These are phyloP conservation scores for Piscicola geometra DNA, from an alignment of 2,888 invertebrate genomes.

Conservation along the genomic window DNA sequence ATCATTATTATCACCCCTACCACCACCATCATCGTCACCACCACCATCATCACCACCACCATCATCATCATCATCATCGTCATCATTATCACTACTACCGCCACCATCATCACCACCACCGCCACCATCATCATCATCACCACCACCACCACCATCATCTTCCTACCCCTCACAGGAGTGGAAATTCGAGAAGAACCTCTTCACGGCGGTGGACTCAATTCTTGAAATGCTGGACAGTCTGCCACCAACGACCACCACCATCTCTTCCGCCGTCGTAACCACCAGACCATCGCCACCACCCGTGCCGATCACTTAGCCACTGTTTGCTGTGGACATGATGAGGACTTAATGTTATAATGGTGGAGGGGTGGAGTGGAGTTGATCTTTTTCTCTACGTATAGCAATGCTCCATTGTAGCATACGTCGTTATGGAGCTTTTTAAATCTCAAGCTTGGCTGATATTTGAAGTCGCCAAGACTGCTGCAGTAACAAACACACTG, in stretches of 20 bases:
- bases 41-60: not conserved
- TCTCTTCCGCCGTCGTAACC: too few relatives aligned
- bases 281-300: not conserved
- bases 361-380: too few relatives aligned
- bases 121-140: not conserved
- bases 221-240: slow-evolving; percentile 31
- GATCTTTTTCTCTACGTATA: not conserved
- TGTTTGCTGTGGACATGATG: not conserved
- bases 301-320: not conserved
- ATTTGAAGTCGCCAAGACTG: too few relatives aligned
- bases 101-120: not conserved
- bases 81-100: not conserved
- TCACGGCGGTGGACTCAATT: slow-evolving; percentile 36
- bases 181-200: slow-evolving; percentile 35
- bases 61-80: not conserved
- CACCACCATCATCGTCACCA: not conserved
- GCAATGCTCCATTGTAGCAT: too few relatives aligned
- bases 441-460: too few relatives aligned
- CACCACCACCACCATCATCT: too few relatives aligned
- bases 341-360: not conserved
- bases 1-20: too few relatives aligned
- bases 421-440: too few relatives aligned
- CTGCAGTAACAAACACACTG: too few relatives aligned
- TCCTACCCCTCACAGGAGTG: slow-evolving; percentile 31
- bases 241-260: slow-evolving; percentile 6